Evolutionary conservation across 2,113 vertebrate species (phyloP).

Genomic region (Parotia lawesii): DNA sequence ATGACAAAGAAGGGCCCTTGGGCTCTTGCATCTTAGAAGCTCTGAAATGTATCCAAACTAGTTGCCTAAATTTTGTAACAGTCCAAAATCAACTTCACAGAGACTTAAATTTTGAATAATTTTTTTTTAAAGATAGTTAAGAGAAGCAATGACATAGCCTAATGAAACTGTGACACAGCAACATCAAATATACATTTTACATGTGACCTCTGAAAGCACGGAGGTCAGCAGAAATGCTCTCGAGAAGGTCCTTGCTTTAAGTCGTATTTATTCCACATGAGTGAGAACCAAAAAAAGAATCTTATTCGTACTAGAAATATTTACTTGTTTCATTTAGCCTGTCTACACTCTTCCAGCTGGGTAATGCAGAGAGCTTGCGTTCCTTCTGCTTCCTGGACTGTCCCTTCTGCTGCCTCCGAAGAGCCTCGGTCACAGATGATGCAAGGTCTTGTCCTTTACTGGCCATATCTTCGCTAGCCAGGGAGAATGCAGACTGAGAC

Average conservation of each 20-base stretch:
- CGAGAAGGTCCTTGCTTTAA: background rate
- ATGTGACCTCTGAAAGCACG: background rate
- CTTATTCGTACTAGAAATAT: constrained; percentile 28
- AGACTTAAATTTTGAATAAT: background rate
- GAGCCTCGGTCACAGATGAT: constrained; percentile 14
- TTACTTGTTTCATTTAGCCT: constrained; percentile 87
- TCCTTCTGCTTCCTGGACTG: constrained; percentile 76
- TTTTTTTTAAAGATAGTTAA: background rate
- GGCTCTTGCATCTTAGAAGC: background rate
- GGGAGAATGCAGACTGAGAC: constrained; percentile 82
- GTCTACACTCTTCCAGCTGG: constrained; percentile 86
- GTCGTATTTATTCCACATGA: background rate
- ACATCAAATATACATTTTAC: background rate
- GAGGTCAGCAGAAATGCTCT: background rate
- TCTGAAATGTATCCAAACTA: background rate
- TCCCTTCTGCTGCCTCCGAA: constrained; percentile 51
- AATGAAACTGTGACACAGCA: background rate
- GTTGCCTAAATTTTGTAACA: background rate
- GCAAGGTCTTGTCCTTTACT: constrained; percentile 68
- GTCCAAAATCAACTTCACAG: background rate
- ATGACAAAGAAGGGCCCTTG: background rate
- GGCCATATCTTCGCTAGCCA: constrained; percentile 77
- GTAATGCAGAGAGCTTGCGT: constrained; percentile 69
- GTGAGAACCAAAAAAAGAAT: background rate
- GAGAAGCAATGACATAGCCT: background rate